Base-by-base conservation (phyloP, 2,888 invertebrate genomes). In the Drosophila fulvimacula region DNA sequence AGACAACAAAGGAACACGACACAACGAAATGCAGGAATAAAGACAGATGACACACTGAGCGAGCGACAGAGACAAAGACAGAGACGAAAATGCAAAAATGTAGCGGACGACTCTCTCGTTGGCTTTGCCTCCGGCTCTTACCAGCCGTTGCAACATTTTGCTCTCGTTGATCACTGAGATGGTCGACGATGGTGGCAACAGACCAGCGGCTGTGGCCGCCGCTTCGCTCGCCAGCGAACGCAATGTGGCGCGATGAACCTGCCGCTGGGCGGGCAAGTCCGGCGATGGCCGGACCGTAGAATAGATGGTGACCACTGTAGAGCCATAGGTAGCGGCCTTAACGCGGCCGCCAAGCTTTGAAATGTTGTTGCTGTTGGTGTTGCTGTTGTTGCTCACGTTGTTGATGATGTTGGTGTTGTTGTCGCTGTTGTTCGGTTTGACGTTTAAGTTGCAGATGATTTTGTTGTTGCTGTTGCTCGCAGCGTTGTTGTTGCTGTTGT, bases 101-200 rank as follows among this genome's bases (percentile, higher is more conserved):
- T 24, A 24, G 49, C 27, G 49, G n/a, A n/a, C n/a, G n/a, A n/a
- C 13, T 19, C 10, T 2, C 24, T 27, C 32, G 34, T 17, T 27
- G 15, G 27, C 24, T 9, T 24, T 2, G 46, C 19, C 19, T 19
- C 67, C 72, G 78, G 58, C 94, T 95, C 96, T 96, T 96, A 97
- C 97, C 96, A 96, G 95, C 93, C 96, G 96, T 93, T 96, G 97
- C 92, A 97, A 95, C 93, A 96, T 94, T 93, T 94, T 94, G 91
- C 95, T 94, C 92, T 95, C 91, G 69, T 91, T 90, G 77, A 92
- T 79, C 69, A 82, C 91, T 34, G 88, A 85, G 57, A 91, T 80
- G 49, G 87, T 88, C 44, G 88, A 74, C 65, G 91, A 86, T 17
- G 88, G 87, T 24, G 85, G 74, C 76, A 82, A 52, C 19, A 90